phyloP scores from a whole-genome alignment of 2,113 vertebrate genomes.

The Mesitornis unicolor region DNA sequence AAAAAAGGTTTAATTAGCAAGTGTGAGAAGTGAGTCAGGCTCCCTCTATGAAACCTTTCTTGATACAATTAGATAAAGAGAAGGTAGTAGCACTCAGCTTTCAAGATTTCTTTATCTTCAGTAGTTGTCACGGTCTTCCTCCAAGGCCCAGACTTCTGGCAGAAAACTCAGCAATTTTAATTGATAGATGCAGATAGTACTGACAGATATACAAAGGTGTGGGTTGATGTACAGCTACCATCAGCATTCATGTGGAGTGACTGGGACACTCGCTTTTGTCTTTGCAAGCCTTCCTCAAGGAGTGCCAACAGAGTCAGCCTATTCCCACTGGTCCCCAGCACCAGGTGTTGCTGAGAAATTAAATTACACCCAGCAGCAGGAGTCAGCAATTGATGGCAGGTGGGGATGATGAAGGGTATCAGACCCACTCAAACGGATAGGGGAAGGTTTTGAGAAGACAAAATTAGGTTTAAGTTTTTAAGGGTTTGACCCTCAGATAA shows the following conservation, averaged over 20 bases:
- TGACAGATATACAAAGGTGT: not conserved
- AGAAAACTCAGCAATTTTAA: not conserved
- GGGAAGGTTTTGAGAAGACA: not conserved
- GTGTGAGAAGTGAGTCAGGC: not conserved
- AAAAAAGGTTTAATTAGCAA: slow-evolving; percentile 24
- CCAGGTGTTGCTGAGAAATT: not conserved
- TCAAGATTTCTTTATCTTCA: slow-evolving; percentile 4
- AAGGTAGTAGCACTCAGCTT: not conserved
- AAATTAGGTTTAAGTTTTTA: not conserved
- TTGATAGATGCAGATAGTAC: not conserved
- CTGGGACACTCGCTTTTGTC: not conserved
- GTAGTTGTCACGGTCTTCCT: not conserved
- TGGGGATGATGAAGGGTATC: not conserved
- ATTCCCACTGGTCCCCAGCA: not conserved
- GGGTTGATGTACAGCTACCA: not conserved
- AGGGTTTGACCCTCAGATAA: not conserved
- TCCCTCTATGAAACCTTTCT: not conserved
- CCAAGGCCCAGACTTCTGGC: not conserved
- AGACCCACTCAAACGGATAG: not conserved
- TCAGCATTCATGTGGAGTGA: not conserved
- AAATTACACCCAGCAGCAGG: not conserved
- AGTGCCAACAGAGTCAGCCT: not conserved
- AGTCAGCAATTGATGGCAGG: not conserved
- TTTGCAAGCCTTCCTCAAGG: not conserved
- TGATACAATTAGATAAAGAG: slow-evolving; percentile 17